A percentile compares a stretch with the other conserved stretches of the same genome.
Conservation (phyloP, 2,888 invertebrate genomes). For the Microctonus hyperodae region DNA sequence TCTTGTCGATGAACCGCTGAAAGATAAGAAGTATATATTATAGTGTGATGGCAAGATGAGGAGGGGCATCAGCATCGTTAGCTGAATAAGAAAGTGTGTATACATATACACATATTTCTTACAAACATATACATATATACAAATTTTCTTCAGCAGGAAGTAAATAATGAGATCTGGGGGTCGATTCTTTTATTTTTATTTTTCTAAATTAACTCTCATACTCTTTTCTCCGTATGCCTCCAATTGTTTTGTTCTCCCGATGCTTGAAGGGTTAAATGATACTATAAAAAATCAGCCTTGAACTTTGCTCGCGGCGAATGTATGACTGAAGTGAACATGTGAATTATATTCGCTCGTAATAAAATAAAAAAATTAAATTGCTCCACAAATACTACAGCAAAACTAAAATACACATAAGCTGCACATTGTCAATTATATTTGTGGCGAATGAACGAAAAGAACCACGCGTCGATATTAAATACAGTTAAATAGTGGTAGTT, state of each 20-base stretch:
- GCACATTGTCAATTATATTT: neutral
- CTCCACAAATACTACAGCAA: neutral
- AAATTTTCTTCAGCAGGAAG: constrained; percentile 33
- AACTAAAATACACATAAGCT: neutral
- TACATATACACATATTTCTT: too few relatives aligned
- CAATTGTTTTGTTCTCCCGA: constrained; percentile 23
- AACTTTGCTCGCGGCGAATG: constrained; percentile 10
- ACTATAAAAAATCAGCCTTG: constrained; percentile 24
- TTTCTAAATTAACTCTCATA: constrained; percentile 32
- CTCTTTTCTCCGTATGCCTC: neutral
- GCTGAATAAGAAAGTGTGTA: constrained; percentile 9
- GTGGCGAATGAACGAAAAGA: neutral
- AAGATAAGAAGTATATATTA: constrained; percentile 19
- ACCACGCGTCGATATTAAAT: neutral
- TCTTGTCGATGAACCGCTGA: constrained; percentile 4
- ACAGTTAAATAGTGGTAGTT: neutral
- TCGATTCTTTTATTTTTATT: constrained; percentile 40
- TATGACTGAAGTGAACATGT: neutral
- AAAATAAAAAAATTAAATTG: too few relatives aligned
- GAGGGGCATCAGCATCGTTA: neutral
- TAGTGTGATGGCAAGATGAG: neutral
- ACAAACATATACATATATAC: neutral
- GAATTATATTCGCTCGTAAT: constrained; percentile 3
- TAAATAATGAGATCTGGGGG: constrained; percentile 41
- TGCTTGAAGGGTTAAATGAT: constrained; percentile 24